Conservation (phyloP, 2,888 invertebrate species). For the Coelogynopora nodosa region DNA sequence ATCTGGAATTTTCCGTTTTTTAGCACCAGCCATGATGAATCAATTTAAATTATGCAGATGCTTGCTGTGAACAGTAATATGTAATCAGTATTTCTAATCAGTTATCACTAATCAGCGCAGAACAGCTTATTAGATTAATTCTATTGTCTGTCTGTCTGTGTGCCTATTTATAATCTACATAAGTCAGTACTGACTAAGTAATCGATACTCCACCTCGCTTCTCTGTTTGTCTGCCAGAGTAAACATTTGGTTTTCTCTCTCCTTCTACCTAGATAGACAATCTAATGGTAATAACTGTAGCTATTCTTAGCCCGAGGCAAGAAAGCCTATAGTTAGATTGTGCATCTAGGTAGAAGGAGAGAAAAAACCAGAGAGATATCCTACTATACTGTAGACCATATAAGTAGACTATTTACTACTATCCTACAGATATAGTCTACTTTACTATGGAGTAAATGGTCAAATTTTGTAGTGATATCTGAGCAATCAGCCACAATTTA, state of each 20-base stretch:
- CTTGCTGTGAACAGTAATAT: not conserved
- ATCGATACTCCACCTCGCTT: too few species aligned
- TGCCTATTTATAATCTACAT: not conserved
- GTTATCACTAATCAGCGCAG: not conserved
- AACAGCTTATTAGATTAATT: not conserved
- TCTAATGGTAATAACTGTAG: too few species aligned
- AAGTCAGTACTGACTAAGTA: not conserved
- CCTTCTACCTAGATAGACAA: too few species aligned
- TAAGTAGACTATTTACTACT: not conserved
- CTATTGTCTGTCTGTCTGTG: not conserved
- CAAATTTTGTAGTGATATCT: not conserved
- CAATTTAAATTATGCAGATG: not conserved
- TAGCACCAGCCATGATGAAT: not conserved
- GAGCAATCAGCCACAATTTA: not conserved
- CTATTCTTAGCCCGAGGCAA: not conserved
- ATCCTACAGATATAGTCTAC: not conserved
- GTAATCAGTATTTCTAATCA: not conserved
- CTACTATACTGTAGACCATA: not conserved
- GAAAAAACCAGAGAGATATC: not conserved
- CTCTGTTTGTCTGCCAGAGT: too few species aligned
- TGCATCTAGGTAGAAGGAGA: not conserved
- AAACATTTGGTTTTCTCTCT: too few species aligned
- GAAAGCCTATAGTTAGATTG: not conserved
- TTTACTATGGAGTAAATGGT: not conserved
- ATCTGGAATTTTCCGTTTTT: not conserved